Conservation (phyloP, 2,888 invertebrate species). For the Habroteleia sp. region DNA sequence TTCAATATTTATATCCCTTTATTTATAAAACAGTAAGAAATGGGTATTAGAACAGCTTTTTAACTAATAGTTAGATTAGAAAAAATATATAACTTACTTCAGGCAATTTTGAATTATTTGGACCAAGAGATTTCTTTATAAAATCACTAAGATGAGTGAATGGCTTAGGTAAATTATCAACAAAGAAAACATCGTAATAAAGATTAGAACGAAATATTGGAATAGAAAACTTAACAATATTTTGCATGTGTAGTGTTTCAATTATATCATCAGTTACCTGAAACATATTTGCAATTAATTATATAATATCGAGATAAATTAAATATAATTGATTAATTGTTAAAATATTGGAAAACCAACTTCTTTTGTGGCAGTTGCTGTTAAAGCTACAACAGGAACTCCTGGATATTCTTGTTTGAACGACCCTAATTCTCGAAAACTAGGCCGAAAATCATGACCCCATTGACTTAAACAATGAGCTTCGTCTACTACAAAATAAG, state of each 20-base stretch:
- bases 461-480: conserved; percentile 99
- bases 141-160: conserved; percentile 90
- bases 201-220: conserved; percentile 96
- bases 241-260: conserved; percentile 86
- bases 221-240: conserved; percentile 89
- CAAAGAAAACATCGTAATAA: conserved; percentile 95
- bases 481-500: conserved; percentile 97
- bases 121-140: conserved; percentile 85
- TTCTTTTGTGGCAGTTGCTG: conserved; percentile 93
- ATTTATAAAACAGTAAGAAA: no score
- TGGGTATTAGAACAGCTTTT: no score
- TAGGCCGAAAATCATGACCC: conserved; percentile 99
- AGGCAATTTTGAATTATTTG: conserved; percentile 80
- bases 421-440: conserved; percentile 93
- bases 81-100: conserved; percentile 62
- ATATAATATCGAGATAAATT: no score
- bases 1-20: no score
- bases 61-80: no score
- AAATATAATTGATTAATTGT: no score
- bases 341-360: conserved; percentile 77
- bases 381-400: conserved; percentile 93
- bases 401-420: conserved; percentile 84
- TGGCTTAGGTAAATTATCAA: conserved; percentile 91
- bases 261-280: conserved; percentile 92
- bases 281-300: conserved; percentile 11